phyloP scores from a whole-genome alignment of 2,888 invertebrate genomes.

The Pollenia angustigena region DNA sequence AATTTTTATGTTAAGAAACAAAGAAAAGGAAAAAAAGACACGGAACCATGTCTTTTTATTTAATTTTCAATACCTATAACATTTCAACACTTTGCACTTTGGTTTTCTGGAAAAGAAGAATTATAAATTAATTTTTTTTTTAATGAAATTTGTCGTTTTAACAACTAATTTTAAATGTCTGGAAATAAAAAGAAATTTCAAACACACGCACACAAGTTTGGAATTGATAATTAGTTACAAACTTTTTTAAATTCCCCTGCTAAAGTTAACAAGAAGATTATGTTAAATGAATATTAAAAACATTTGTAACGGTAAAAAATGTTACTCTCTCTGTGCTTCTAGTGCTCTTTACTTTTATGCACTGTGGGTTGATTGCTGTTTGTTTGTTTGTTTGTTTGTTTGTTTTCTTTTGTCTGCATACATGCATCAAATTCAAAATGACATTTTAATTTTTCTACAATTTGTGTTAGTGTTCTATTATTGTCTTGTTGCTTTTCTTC shows the following conservation, averaged over 20 bases:
- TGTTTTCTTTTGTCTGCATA: constrained; percentile 7
- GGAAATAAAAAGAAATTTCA: constrained; percentile 7
- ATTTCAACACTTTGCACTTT: constrained; percentile 66
- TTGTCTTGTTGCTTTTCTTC: constrained; percentile 19
- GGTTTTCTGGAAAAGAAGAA: constrained; percentile 11
- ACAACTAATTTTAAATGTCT: constrained; percentile 51
- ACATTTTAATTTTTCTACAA: constrained; percentile 70
- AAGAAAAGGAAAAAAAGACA: constrained; percentile 1
- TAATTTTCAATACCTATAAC: constrained; percentile 30
- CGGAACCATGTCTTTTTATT: constrained; percentile 9
- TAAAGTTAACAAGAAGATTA: not conserved
- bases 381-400: not conserved
- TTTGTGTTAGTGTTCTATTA: constrained; percentile 67
- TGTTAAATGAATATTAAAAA: constrained; percentile 58
- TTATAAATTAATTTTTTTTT: constrained; percentile 12
- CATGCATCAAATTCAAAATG: constrained; percentile 68
- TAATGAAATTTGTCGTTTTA: constrained; percentile 34
- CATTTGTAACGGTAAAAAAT: constrained; percentile 45
- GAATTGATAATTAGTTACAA: constrained; percentile 60
- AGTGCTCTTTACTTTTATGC: not conserved
- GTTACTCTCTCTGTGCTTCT: not conserved
- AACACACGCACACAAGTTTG: constrained; percentile 29
- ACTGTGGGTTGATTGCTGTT: not conserved
- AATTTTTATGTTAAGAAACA: constrained; percentile 20
- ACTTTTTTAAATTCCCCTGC: constrained; percentile 43